Evolutionary conservation across 2,797 vertebrate species (phyloP).

Genomic region (Tadarida brasiliensis): DNA sequence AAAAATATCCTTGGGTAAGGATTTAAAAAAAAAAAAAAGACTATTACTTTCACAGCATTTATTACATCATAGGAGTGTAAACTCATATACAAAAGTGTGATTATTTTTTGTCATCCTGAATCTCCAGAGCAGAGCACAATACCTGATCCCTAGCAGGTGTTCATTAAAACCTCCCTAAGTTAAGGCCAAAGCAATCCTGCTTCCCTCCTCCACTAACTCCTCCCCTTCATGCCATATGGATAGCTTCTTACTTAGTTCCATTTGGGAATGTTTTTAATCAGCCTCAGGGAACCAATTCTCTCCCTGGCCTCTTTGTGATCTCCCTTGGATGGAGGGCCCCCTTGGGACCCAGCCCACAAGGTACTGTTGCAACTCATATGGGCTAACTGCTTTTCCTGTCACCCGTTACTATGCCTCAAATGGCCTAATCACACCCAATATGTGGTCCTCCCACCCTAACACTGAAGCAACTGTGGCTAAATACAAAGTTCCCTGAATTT

Average conservation of each 20-base stretch:
- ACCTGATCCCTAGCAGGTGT: not conserved
- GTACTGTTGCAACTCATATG: slow-evolving; percentile 79
- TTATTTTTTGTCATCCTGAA: slow-evolving; percentile 32
- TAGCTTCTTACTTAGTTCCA: slow-evolving; percentile 15
- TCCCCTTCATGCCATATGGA: not conserved
- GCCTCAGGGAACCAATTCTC: slow-evolving; percentile 39
- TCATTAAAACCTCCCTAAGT: slow-evolving; percentile 57
- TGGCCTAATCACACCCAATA: slow-evolving; percentile 75
- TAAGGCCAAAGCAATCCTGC: slow-evolving; percentile 49
- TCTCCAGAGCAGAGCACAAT: slow-evolving; percentile 51
- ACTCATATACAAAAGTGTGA: slow-evolving; percentile 39
- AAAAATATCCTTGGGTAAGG: too few species aligned
- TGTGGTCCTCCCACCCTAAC: slow-evolving; percentile 25
- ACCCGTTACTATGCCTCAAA: slow-evolving; percentile 63
- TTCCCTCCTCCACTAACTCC: not conserved
- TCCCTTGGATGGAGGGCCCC: slow-evolving; percentile 49
- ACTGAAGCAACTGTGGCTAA: slow-evolving; percentile 52
- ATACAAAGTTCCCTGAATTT: slow-evolving; percentile 68
- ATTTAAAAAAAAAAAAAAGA: not conserved
- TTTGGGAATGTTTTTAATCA: slow-evolving; percentile 52
- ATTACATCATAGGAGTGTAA: slow-evolving; percentile 34
- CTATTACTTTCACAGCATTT: slow-evolving; percentile 9
- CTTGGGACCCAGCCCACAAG: slow-evolving; percentile 38
- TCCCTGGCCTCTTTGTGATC: slow-evolving; percentile 2
- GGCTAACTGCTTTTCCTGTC: slow-evolving; percentile 85